Conservation (phyloP, 2,797 vertebrate genomes). For the Neomorphus geoffroyi region DNA sequence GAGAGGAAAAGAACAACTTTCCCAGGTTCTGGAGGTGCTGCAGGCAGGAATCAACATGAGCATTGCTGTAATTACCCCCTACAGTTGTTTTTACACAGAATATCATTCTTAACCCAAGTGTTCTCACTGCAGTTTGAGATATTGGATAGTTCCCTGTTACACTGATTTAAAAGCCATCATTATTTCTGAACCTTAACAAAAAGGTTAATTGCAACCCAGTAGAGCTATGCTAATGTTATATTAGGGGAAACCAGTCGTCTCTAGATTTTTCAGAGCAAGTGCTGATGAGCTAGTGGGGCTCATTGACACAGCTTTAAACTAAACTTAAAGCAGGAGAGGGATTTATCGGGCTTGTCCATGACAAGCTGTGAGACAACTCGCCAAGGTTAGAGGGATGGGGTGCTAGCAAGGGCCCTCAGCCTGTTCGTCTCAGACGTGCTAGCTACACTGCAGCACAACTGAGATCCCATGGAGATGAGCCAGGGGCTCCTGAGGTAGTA, state of each 20-base stretch:
- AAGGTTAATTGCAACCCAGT: constrained; percentile 75
- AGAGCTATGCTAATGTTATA: constrained; percentile 73
- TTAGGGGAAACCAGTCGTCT: constrained; percentile 48
- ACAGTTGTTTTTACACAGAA: background rate
- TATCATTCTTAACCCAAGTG: constrained; percentile 55
- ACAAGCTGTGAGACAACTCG: too few species aligned
- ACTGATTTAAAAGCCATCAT: constrained; percentile 68
- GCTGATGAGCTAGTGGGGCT: background rate
- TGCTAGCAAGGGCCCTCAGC: too few species aligned
- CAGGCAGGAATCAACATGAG: constrained; percentile 2
- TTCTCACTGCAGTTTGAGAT: constrained; percentile 56
- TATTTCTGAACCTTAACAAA: constrained; percentile 69
- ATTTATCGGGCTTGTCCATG: too few species aligned
- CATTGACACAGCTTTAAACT: too few species aligned
- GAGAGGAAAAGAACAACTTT: background rate
- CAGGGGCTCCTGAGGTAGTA: too few species aligned
- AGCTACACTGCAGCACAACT: too few species aligned
- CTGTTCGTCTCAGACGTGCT: too few species aligned
- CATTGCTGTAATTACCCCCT: constrained; percentile 53
- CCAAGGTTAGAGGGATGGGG: too few species aligned
- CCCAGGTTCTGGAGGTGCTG: background rate
- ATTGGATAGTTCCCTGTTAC: constrained; percentile 44
- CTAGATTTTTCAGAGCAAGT: constrained; percentile 64
- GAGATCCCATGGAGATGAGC: too few species aligned
- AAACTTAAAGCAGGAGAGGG: too few species aligned